Conservation (phyloP, 2,797 vertebrate genomes). For the Protosalanx chinensis region DNA sequence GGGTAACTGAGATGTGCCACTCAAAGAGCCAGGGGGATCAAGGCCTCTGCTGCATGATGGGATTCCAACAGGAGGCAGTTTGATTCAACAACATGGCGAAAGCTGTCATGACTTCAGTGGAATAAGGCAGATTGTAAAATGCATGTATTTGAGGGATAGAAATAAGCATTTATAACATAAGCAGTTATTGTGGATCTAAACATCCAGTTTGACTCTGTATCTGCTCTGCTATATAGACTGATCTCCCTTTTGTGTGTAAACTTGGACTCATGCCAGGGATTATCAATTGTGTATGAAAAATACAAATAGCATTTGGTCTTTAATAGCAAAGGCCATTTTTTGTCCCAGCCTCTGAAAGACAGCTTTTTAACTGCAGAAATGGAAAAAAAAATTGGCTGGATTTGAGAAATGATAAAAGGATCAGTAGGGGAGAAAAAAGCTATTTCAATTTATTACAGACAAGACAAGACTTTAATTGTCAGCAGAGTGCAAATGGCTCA, state of each 20-base stretch:
- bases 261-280: constrained; percentile 40
- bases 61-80: constrained; percentile 38
- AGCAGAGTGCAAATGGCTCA: background rate
- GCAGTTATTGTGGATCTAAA: no score
- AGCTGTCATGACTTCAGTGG: constrained; percentile 10
- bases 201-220: no score
- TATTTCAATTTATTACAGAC: background rate
- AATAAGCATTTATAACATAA: no score
- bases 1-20: constrained; percentile 33
- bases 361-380: constrained; percentile 16
- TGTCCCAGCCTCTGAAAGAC: constrained; percentile 31
- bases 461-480: background rate
- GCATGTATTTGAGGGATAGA: no score
- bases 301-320: constrained; percentile 23
- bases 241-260: constrained; percentile 16
- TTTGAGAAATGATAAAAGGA: background rate
- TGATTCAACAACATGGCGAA: constrained; percentile 38
- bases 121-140: no score
- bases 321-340: constrained; percentile 38
- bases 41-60: constrained; percentile 5
- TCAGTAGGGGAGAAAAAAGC: background rate
- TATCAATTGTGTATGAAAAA: constrained; percentile 41
- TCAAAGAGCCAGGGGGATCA: constrained; percentile 26
- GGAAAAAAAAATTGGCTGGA: background rate
- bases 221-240: background rate